Evolutionary conservation across 2,888 invertebrate species (phyloP).

Genomic region (Platycnemis pennipes): DNA sequence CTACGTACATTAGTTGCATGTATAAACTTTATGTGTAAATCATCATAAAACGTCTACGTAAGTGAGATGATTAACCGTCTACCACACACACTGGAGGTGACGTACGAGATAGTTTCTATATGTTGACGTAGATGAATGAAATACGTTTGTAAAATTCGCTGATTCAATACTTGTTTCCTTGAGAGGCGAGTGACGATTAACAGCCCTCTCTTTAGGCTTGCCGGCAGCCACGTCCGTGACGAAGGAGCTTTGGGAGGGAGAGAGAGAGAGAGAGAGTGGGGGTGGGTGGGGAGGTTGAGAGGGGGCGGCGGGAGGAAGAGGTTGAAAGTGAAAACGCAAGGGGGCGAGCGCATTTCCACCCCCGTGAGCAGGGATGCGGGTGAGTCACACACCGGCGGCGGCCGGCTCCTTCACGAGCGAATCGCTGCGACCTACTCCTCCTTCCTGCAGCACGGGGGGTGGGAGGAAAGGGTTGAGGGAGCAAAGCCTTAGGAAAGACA

Average conservation of each 20-base stretch:
- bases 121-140: too few species aligned
- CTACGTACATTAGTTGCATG: too few species aligned
- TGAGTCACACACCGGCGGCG: constrained; percentile 37
- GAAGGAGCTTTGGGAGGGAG: background rate
- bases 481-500: background rate
- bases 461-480: background rate
- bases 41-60: too few species aligned
- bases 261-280: background rate
- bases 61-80: too few species aligned
- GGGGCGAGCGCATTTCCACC: constrained; percentile 12
- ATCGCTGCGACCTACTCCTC: constrained; percentile 3
- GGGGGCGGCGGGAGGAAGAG: background rate
- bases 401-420: constrained; percentile 19
- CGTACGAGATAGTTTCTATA: too few species aligned
- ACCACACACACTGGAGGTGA: too few species aligned
- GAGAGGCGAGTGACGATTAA: too few species aligned
- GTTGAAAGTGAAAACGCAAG: background rate
- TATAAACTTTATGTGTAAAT: too few species aligned
- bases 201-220: background rate
- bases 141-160: too few species aligned
- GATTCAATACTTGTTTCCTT: too few species aligned
- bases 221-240: background rate
- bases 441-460: background rate
- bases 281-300: background rate
- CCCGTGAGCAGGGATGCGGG: background rate